Conservation (phyloP, 1,140 invertebrate genomes). For the Ooceraea biroi region DNA sequence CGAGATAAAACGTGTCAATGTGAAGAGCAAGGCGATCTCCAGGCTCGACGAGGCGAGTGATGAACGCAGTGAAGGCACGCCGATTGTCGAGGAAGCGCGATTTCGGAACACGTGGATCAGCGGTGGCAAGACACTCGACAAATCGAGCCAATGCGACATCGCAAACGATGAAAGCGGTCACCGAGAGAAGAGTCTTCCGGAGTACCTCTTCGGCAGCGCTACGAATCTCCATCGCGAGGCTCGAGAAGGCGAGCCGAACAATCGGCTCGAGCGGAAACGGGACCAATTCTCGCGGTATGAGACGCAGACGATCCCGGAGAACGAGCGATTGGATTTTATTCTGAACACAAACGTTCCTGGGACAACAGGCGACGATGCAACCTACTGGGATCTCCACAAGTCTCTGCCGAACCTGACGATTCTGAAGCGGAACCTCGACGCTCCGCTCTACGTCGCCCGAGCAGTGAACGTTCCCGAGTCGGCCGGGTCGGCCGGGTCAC, state of each 20-base stretch:
- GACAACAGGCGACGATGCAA: neutral
- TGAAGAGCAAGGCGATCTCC: neutral
- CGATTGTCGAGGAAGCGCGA: neutral
- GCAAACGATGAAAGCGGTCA: neutral
- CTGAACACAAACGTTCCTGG: too few relatives aligned
- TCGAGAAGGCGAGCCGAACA: neutral
- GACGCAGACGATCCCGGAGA: neutral
- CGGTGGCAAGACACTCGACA: neutral
- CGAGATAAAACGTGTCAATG: slow-evolving; percentile 36
- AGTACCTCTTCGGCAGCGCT: slow-evolving; percentile 27
- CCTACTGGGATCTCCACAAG: slow-evolving; percentile 4
- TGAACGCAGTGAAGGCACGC: slow-evolving; percentile 22
- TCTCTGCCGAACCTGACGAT: slow-evolving; percentile 56
- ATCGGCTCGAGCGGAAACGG: neutral
- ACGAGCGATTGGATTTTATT: neutral
- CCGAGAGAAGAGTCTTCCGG: neutral
- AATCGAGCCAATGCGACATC: neutral
- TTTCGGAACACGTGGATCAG: neutral
- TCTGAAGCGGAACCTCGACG: neutral
- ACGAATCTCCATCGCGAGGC: neutral
- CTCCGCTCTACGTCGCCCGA: slow-evolving; percentile 10
- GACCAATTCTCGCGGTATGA: neutral
- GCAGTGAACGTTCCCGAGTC: slow-evolving; percentile 53
- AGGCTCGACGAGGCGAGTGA: slow-evolving; percentile 18
- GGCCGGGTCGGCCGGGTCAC: slow-evolving; percentile 53